A percentile compares a stretch with the other conserved stretches of the same genome.
Conservation (phyloP, 2,888 invertebrate species). For the Amiota mariae region DNA sequence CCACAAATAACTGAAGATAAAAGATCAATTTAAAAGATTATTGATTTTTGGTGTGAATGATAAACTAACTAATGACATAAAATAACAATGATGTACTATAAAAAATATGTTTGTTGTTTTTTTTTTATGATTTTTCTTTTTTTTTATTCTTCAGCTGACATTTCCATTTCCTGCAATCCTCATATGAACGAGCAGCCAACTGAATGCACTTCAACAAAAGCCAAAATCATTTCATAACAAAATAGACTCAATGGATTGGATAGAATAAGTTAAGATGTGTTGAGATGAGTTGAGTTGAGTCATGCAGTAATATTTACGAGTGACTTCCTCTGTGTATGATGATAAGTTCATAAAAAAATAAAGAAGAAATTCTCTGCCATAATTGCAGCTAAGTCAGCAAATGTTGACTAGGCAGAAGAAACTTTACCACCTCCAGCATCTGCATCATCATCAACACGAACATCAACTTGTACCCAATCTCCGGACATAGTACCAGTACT, state of each 20-base stretch:
- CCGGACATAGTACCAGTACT: not conserved
- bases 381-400: conserved; percentile 61
- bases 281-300: conserved; percentile 5
- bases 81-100: not conserved
- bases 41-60: not conserved
- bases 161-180: conserved; percentile 6
- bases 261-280: not conserved
- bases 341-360: conserved; percentile 25
- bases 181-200: not conserved
- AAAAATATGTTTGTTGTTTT: not conserved
- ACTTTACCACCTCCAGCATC: no score
- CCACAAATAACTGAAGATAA: not conserved
- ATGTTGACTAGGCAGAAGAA: conserved; percentile 44
- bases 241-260: not conserved
- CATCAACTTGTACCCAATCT: no score
- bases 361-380: conserved; percentile 49
- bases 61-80: not conserved
- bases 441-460: no score
- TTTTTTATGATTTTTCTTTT: not conserved
- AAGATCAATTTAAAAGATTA: not conserved
- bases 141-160: conserved; percentile 15
- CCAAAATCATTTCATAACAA: conserved; percentile 7
- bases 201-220: conserved; percentile 3
- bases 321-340: conserved; percentile 15
- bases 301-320: conserved; percentile 17